Conservation (phyloP, 2,113 vertebrate genomes). For the Charina bottae region DNA sequence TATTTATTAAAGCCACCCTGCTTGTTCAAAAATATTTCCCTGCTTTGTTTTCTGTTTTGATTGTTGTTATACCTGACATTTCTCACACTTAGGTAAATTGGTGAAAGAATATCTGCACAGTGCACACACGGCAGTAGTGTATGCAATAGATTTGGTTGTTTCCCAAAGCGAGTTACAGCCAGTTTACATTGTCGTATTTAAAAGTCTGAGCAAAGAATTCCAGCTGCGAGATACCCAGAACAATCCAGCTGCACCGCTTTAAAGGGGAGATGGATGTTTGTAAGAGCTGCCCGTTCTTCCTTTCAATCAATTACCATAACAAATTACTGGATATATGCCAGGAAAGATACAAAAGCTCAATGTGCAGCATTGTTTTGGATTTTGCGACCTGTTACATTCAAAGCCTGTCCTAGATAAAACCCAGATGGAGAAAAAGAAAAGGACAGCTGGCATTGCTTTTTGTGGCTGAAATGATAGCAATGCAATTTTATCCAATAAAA, state of each 20-base stretch:
- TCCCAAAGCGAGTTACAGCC: slow-evolving; percentile 1
- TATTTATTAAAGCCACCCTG: neutral
- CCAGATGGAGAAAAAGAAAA: slow-evolving; percentile 46
- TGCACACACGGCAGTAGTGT: neutral
- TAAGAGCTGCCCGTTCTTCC: slow-evolving; percentile 30
- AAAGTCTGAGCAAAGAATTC: slow-evolving; percentile 22
- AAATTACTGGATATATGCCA: slow-evolving; percentile 52
- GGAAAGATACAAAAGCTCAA: slow-evolving; percentile 36
- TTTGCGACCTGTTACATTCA: slow-evolving; percentile 37
- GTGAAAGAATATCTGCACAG: neutral
- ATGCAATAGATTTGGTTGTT: slow-evolving; percentile 19
- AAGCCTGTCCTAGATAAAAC: slow-evolving; percentile 43
- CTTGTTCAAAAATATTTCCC: slow-evolving; percentile 28
- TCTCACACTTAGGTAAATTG: slow-evolving; percentile 19
- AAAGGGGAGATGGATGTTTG: slow-evolving; percentile 45
- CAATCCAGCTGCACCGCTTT: slow-evolving; percentile 38
- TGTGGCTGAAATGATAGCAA: slow-evolving; percentile 20
- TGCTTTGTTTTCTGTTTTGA: neutral
- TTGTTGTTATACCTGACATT: slow-evolving; percentile 13
- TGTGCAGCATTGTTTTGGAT: slow-evolving; percentile 48
- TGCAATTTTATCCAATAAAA: slow-evolving; percentile 30
- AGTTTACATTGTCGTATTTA: slow-evolving; percentile 29
- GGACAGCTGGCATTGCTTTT: slow-evolving; percentile 31
- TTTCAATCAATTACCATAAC: slow-evolving; percentile 38
- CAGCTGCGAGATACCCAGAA: slow-evolving; percentile 36